A percentile compares a stretch with the other conserved stretches of the same genome.
Conservation (phyloP, 2,113 vertebrate genomes). For the Chaenocephalus aceratus region DNA sequence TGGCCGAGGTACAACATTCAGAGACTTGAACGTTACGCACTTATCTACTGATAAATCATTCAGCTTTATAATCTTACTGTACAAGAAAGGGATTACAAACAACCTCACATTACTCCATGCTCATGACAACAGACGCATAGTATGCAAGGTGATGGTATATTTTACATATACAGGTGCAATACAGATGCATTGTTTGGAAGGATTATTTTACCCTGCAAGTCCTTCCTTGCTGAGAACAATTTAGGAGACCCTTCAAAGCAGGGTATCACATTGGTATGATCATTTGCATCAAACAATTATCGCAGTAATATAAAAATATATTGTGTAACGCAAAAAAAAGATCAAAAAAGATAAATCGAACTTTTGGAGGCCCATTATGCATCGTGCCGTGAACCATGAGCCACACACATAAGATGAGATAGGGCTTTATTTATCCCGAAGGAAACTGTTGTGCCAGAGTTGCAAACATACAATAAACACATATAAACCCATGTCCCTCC, state of each 20-base stretch:
- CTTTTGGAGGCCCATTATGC: neutral
- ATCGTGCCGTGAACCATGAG: neutral
- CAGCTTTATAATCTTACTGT: slow-evolving; percentile 3
- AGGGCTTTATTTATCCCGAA: no score
- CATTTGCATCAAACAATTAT: no score
- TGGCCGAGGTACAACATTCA: neutral
- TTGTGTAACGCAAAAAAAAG: no score
- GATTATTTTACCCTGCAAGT: neutral
- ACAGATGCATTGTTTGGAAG: neutral
- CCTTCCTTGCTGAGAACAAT: no score
- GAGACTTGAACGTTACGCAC: slow-evolving; percentile 8
- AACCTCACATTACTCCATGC: neutral
- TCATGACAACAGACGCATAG: neutral
- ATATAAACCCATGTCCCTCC: neutral
- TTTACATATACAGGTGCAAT: neutral
- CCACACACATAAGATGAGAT: no score
- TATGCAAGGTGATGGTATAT: no score
- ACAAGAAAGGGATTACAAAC: neutral
- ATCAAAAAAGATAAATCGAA: neutral
- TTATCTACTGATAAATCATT: neutral
- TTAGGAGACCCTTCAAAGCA: neutral
- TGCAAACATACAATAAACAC: no score
- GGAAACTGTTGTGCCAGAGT: no score
- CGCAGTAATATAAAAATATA: no score
- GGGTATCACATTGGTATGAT: neutral